Evolutionary conservation across 2,797 vertebrate genomes (phyloP).

Genomic region (Premnoplex brunnescens): DNA sequence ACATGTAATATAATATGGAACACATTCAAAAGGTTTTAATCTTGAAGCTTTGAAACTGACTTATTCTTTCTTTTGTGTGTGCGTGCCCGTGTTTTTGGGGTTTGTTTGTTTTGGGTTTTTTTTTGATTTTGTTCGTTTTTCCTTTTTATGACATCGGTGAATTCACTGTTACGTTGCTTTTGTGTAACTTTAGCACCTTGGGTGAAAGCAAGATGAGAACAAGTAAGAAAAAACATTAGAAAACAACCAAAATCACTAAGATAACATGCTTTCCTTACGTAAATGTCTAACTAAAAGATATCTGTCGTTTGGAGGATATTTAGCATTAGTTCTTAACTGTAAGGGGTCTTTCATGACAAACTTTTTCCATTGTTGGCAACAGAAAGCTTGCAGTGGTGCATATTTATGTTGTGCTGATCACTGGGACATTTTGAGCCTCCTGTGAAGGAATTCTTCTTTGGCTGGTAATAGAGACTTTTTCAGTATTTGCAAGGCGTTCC

Average conservation of each 20-base stretch:
- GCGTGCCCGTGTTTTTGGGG: background rate
- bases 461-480: background rate
- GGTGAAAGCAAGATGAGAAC: background rate
- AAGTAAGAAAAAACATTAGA: background rate
- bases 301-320: background rate
- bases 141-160: background rate
- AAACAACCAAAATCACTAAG: background rate
- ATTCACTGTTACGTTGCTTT: background rate
- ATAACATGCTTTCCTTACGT: background rate
- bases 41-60: background rate
- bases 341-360: background rate
- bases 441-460: background rate
- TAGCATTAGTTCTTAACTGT: background rate
- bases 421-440: background rate
- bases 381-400: background rate
- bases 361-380: background rate
- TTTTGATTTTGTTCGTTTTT: background rate
- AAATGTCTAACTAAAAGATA: background rate
- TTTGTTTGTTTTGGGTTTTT: background rate
- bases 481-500: background rate
- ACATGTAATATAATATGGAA: background rate
- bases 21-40: background rate
- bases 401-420: slow-evolving; percentile 13
- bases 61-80: background rate
- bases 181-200: background rate